These are phyloP conservation scores for Formica aserva DNA, from an alignment of 2,888 invertebrate genomes.

Conservation along the genomic window DNA sequence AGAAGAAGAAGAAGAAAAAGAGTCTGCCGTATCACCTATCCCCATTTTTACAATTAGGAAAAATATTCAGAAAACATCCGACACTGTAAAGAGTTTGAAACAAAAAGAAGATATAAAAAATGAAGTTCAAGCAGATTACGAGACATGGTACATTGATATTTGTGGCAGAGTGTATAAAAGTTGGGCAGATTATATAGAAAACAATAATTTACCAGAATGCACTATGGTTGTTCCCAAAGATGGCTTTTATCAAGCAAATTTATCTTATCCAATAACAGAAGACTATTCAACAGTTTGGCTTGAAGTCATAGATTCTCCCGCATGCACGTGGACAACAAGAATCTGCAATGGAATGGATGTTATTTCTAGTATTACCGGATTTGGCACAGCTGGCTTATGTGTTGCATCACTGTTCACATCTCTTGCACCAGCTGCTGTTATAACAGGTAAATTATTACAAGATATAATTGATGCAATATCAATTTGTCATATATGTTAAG, in stretches of 20 bases:
- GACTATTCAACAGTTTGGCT: slow-evolving; percentile 74
- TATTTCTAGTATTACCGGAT: slow-evolving; percentile 59
- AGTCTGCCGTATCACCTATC: background rate
- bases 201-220: slow-evolving; percentile 75
- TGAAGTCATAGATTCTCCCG: slow-evolving; percentile 73
- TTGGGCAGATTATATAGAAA: slow-evolving; percentile 75
- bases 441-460: slow-evolving; percentile 69
- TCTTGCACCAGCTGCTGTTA: slow-evolving; percentile 62
- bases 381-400: slow-evolving; percentile 64
- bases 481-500: slow-evolving; percentile 42
- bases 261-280: slow-evolving; percentile 58
- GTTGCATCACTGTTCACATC: slow-evolving; percentile 74
- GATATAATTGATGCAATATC: background rate
- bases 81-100: slow-evolving; percentile 11
- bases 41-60: slow-evolving; percentile 68
- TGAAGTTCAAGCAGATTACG: background rate
- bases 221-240: slow-evolving; percentile 81
- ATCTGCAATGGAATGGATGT: slow-evolving; percentile 61
- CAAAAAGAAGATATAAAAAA: background rate
- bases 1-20: background rate
- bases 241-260: slow-evolving; percentile 79
- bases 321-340: slow-evolving; percentile 32
- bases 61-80: background rate
- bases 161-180: slow-evolving; percentile 76
- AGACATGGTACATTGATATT: slow-evolving; percentile 75